Evolutionary conservation across 2,888 invertebrate species (phyloP).

Genomic region (Eupithecia abbreviata): DNA sequence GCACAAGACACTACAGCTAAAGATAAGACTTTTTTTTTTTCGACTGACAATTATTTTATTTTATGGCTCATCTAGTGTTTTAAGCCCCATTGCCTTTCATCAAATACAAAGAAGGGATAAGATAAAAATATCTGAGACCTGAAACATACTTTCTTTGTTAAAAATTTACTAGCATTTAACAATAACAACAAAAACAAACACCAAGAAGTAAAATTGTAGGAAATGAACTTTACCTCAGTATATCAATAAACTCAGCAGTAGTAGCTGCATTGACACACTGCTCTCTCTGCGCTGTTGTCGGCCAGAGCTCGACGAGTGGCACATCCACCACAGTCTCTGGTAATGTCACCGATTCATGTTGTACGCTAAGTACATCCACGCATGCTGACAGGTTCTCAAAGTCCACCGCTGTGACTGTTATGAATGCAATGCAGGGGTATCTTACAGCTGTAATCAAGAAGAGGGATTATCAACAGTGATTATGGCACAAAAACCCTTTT

Average conservation of each 20-base stretch:
- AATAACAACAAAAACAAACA: neutral
- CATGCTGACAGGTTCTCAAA: constrained; percentile 81
- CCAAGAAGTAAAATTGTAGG: neutral
- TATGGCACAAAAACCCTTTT: too few species aligned
- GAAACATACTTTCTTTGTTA: too few species aligned
- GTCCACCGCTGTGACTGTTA: constrained; percentile 83
- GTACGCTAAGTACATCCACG: constrained; percentile 85
- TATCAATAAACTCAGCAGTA: constrained; percentile 86
- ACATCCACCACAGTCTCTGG: constrained; percentile 85
- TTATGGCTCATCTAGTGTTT: too few species aligned
- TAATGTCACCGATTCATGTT: constrained; percentile 85
- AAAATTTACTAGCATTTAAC: neutral
- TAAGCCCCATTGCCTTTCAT: too few species aligned
- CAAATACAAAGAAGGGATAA: too few species aligned
- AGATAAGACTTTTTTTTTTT: too few species aligned
- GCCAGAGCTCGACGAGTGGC: constrained; percentile 86
- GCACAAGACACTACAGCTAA: too few species aligned
- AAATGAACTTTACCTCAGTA: constrained; percentile 68
- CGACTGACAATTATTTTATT: too few species aligned
- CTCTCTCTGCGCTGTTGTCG: constrained; percentile 84
- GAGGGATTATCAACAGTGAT: neutral
- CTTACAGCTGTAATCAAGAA: constrained; percentile 75
- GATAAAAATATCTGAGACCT: too few species aligned
- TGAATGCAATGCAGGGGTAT: constrained; percentile 86
- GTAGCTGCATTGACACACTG: constrained; percentile 83